Percentiles rank a stretch among this genome's conserved stretches.
Evolutionary conservation across 2,797 vertebrate species (phyloP).

Genomic region (Heliangelus exortis): DNA sequence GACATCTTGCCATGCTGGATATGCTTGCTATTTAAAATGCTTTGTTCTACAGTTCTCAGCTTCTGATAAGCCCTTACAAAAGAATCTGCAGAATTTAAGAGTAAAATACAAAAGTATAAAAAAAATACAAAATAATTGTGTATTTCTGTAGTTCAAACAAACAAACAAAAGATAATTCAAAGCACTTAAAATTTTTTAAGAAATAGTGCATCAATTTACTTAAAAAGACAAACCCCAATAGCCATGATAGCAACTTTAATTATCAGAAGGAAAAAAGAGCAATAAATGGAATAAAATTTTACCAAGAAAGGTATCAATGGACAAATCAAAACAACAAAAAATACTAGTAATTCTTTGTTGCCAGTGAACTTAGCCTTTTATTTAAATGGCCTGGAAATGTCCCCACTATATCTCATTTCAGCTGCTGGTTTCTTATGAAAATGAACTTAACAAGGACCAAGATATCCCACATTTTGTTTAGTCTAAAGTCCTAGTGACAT

Average conservation of each 20-base stretch:
- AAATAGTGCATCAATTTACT: conserved; percentile 60
- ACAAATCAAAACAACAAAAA: too few relatives aligned
- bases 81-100: neutral
- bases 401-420: too few relatives aligned
- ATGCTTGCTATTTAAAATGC: neutral
- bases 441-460: too few relatives aligned
- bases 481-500: neutral
- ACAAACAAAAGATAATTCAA: neutral
- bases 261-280: conserved; percentile 83
- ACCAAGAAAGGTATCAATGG: too few relatives aligned
- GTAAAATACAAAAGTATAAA: neutral
- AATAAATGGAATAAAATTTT: neutral
- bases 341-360: too few relatives aligned
- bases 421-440: too few relatives aligned
- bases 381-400: too few relatives aligned
- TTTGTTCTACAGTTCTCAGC: neutral
- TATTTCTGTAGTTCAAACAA: neutral
- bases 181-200: neutral
- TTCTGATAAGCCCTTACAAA: conserved; percentile 1
- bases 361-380: too few relatives aligned
- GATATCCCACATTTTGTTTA: neutral
- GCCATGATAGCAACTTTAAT: conserved; percentile 64
- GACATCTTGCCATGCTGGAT: neutral
- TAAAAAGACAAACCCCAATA: conserved; percentile 54
- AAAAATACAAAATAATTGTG: neutral